A percentile compares a stretch with the other conserved stretches of the same genome.
phyloP scores from a whole-genome alignment of 1,140 invertebrate species.

The Linepithema humile region DNA sequence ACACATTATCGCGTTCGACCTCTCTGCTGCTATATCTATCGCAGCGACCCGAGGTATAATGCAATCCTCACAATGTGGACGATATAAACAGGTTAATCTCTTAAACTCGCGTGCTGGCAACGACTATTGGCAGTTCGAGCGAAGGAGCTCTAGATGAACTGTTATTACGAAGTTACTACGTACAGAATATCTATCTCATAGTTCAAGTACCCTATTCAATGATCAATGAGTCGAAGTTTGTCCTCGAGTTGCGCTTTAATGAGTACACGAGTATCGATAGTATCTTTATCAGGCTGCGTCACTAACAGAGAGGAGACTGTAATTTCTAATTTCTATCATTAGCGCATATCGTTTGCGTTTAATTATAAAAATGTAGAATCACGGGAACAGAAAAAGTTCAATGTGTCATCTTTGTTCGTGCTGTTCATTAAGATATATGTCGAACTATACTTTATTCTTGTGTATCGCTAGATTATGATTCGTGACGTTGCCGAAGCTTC shows the following conservation, averaged over 20 bases:
- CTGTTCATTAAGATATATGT: not conserved
- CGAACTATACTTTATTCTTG: not conserved
- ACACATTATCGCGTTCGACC: constrained; percentile 24
- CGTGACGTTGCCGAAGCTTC: not conserved
- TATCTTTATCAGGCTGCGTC: not conserved
- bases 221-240: constrained; percentile 10
- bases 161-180: constrained; percentile 17
- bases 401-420: too few relatives aligned
- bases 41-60: constrained; percentile 25
- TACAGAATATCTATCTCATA: not conserved
- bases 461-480: not conserved
- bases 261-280: not conserved
- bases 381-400: too few relatives aligned
- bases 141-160: constrained; percentile 18
- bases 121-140: not conserved
- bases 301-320: not conserved
- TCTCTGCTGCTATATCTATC: not conserved
- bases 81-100: constrained; percentile 20
- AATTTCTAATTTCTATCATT: not conserved
- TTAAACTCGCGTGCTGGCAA: not conserved
- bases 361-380: too few relatives aligned
- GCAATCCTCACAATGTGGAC: constrained; percentile 19
- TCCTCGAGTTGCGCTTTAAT: not conserved
- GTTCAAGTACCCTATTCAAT: not conserved
- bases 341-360: too few relatives aligned